These are phyloP conservation scores for Sthenelais limicola DNA, from an alignment of 2,888 invertebrate genomes.

Conservation along the genomic window DNA sequence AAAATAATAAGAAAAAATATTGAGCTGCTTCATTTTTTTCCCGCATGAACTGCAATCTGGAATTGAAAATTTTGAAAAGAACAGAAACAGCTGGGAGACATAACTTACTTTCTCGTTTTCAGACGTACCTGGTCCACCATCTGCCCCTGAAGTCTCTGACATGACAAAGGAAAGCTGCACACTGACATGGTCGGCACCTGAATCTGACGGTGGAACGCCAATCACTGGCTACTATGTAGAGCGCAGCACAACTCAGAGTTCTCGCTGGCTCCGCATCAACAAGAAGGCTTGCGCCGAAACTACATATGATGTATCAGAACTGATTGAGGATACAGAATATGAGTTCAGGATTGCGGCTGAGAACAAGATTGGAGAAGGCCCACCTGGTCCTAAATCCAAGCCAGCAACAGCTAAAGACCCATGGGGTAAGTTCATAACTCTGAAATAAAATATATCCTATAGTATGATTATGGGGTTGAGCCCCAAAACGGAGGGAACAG, in stretches of 20 bases:
- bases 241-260: slow-evolving; percentile 78
- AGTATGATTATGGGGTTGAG: too few relatives aligned
- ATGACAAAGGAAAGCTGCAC: slow-evolving; percentile 75
- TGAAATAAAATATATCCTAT: too few relatives aligned
- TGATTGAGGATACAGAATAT: slow-evolving; percentile 73
- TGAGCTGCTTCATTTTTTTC: too few relatives aligned
- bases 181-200: slow-evolving; percentile 44
- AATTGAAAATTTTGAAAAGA: too few relatives aligned
- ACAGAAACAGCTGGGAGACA: background rate
- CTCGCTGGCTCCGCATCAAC: slow-evolving; percentile 82
- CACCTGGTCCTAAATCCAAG: slow-evolving; percentile 48
- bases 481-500: too few relatives aligned
- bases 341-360: slow-evolving; percentile 89
- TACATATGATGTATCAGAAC: slow-evolving; percentile 43
- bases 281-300: slow-evolving; percentile 49
- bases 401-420: slow-evolving; percentile 51
- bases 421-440: slow-evolving; percentile 34
- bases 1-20: too few relatives aligned
- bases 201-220: slow-evolving; percentile 57
- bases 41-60: too few relatives aligned
- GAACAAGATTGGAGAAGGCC: slow-evolving; percentile 82
- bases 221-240: slow-evolving; percentile 58
- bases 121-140: slow-evolving; percentile 73
- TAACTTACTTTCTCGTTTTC: background rate
- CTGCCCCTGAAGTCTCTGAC: slow-evolving; percentile 80